Percentiles rank a stretch among this genome's conserved stretches.
Evolutionary conservation across 1,140 invertebrate genomes (phyloP).

Genomic region (Temnothorax curvispinosus): DNA sequence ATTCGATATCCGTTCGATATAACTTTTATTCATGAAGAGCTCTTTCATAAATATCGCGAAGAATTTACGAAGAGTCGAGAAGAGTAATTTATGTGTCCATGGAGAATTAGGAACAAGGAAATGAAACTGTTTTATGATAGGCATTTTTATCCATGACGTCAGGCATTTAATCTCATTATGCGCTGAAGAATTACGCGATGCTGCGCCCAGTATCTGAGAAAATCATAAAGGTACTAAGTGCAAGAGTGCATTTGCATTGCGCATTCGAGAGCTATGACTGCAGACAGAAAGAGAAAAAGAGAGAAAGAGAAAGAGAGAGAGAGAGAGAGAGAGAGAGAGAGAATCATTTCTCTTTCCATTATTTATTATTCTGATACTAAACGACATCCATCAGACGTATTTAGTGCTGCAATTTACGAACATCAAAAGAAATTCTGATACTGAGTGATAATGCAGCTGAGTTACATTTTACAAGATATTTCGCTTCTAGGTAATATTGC

Average conservation of each 20-base stretch:
- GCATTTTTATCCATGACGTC: background rate
- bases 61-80: constrained; percentile 25
- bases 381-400: constrained; percentile 6
- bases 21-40: constrained; percentile 3
- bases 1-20: constrained; percentile 21
- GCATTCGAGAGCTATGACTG: background rate
- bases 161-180: constrained; percentile 44
- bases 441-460: constrained; percentile 1
- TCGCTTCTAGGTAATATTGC: background rate
- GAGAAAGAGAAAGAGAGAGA: too few relatives aligned
- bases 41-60: background rate
- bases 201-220: background rate
- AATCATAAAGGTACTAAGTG: constrained; percentile 14
- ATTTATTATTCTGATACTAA: constrained; percentile 27
- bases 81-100: background rate
- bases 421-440: constrained; percentile 30
- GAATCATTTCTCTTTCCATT: background rate
- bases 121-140: constrained; percentile 2
- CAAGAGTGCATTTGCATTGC: constrained; percentile 6
- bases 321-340: background rate
- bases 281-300: too few relatives aligned
- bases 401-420: constrained; percentile 25
- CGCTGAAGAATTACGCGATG: constrained; percentile 15
- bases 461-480: constrained; percentile 15
- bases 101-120: constrained; percentile 37